Percentiles rank a stretch among this genome's conserved stretches.
Evolutionary conservation across 92 coral and sea anemone species (phyloP).

Genomic region (Epizoanthus stellaris): DNA sequence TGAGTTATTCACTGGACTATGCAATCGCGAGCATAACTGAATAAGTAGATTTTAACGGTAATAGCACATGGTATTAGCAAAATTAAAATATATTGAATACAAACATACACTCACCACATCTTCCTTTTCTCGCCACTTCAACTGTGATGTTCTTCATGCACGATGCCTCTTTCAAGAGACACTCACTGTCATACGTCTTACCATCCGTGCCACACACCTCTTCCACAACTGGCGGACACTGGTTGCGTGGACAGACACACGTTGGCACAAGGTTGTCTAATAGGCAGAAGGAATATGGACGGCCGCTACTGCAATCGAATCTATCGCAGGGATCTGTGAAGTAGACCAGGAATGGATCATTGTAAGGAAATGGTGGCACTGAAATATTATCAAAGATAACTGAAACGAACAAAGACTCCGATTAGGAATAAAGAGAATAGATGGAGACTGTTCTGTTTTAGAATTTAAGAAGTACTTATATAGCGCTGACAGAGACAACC

Average conservation of each 20-base stretch:
- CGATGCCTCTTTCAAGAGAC: slow-evolving; percentile 33
- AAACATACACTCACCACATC: slow-evolving; percentile 21
- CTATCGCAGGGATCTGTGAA: slow-evolving; percentile 30
- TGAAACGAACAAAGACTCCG: not conserved
- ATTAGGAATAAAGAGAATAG: not conserved
- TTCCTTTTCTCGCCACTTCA: slow-evolving; percentile 21
- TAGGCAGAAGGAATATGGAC: slow-evolving; percentile 28
- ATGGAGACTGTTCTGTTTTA: not conserved
- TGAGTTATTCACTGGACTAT: no score
- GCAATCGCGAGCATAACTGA: no score
- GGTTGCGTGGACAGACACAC: slow-evolving; percentile 36
- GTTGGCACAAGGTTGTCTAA: slow-evolving; percentile 2
- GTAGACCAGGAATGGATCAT: not conserved
- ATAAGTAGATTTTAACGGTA: no score
- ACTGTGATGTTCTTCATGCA: slow-evolving; percentile 31
- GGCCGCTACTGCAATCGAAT: slow-evolving; percentile 12
- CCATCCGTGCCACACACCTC: slow-evolving; percentile 42
- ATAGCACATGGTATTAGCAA: no score
- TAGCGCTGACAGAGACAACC: slow-evolving; percentile 19
- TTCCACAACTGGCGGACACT: slow-evolving; percentile 2
- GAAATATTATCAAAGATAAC: not conserved
- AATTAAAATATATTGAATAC: no score
- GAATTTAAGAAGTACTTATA: not conserved
- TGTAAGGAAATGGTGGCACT: not conserved
- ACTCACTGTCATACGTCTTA: slow-evolving; percentile 23